Percentiles rank a stretch among this genome's conserved stretches.
Conservation (phyloP, 2,888 invertebrate species). For the Drosophila rellima region DNA sequence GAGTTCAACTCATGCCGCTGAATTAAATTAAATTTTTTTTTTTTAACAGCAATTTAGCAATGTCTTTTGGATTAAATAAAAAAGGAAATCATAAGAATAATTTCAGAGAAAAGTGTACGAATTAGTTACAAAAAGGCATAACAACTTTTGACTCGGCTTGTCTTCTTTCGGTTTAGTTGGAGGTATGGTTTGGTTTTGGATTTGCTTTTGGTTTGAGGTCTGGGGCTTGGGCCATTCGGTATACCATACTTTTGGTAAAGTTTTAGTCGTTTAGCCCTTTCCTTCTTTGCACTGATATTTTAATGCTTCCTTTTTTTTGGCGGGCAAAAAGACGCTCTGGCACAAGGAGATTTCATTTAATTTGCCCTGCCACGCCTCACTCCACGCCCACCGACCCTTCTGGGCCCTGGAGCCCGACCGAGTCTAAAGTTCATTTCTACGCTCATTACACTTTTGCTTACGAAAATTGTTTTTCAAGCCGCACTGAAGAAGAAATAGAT, state of each 20-base stretch:
- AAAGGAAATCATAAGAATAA: constrained; percentile 75
- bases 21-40: constrained; percentile 13
- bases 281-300: constrained; percentile 76
- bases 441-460: constrained; percentile 81
- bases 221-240: constrained; percentile 36
- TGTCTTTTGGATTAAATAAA: constrained; percentile 80
- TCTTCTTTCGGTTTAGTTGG: constrained; percentile 38
- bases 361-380: constrained; percentile 48
- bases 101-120: constrained; percentile 67
- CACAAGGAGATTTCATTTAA: constrained; percentile 77
- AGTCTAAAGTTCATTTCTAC: constrained; percentile 80
- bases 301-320: constrained; percentile 70
- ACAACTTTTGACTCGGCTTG: constrained; percentile 69
- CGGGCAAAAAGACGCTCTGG: constrained; percentile 50
- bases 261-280: constrained; percentile 76
- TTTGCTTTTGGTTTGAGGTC: constrained; percentile 35
- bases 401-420: constrained; percentile 35
- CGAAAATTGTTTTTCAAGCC: constrained; percentile 81
- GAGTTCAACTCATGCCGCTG: background rate
- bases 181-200: constrained; percentile 33
- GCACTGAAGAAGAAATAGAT: constrained; percentile 76
- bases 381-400: constrained; percentile 1
- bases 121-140: constrained; percentile 72
- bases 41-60: constrained; percentile 78
- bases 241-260: constrained; percentile 68